These are phyloP conservation scores for Agraylea sexmaculata DNA, from an alignment of 1,140 invertebrate species.

Conservation along the genomic window DNA sequence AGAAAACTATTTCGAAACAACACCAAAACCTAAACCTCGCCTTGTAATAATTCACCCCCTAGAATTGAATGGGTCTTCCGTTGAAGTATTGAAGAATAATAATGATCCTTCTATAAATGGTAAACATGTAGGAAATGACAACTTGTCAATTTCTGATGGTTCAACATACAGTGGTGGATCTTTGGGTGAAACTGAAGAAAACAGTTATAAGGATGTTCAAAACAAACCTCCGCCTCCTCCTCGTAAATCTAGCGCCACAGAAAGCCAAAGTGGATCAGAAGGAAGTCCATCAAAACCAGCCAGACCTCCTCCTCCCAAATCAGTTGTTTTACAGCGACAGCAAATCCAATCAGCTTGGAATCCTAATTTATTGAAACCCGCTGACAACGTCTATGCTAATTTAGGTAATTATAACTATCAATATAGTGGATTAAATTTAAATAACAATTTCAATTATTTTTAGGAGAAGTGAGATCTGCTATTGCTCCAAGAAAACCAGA, in stretches of 20 bases:
- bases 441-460: slow-evolving; percentile 22
- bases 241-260: slow-evolving; percentile 26
- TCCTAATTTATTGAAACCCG: slow-evolving; percentile 35
- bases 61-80: slow-evolving; percentile 66
- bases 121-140: slow-evolving; percentile 35
- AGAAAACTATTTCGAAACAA: slow-evolving; percentile 45
- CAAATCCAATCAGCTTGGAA: slow-evolving; percentile 44
- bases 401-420: slow-evolving; percentile 48
- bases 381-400: slow-evolving; percentile 66
- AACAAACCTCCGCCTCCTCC: slow-evolving; percentile 41
- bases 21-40: slow-evolving; percentile 49
- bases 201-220: slow-evolving; percentile 26
- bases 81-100: slow-evolving; percentile 61
- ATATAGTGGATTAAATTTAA: no score
- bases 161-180: slow-evolving; percentile 41
- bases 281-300: slow-evolving; percentile 45
- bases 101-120: slow-evolving; percentile 33
- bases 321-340: slow-evolving; percentile 46
- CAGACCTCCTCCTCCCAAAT: slow-evolving; percentile 59
- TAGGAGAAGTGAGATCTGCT: slow-evolving; percentile 62
- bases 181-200: slow-evolving; percentile 30
- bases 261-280: no score
- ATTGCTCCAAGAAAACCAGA: slow-evolving; percentile 68
- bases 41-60: slow-evolving; percentile 80
- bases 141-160: slow-evolving; percentile 23